Evolutionary conservation across 2,888 invertebrate species (phyloP), one percentile per base, ranked within the genome.

Genomic region (Drosophila rellima): DNA sequence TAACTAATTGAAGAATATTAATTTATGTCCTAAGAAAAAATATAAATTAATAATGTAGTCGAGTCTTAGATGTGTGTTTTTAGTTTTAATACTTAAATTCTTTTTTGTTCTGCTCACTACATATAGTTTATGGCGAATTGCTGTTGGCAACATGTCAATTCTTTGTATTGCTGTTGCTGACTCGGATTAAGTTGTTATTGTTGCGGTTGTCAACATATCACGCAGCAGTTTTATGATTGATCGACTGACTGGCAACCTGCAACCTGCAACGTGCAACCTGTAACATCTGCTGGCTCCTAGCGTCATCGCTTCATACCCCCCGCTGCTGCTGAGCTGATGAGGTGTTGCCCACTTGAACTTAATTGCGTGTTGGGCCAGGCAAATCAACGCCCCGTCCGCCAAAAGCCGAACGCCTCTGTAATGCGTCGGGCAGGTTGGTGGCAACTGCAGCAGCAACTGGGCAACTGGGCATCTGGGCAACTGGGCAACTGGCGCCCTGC

Each of bases 271-370:
- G 5, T 13, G 31, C 29, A 31, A 57, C 37, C 47, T 26, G 40
- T n/a, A 48, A 17, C 42, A 51, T 18, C 52, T 15, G 31, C 51
- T 29, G 23, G n/a, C 35, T 2, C 2, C 47, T 15, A 2, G 35
- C 15, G 3, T 20, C 42, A 26, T 44, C 44, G 20, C 29, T 26
- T 45, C 26, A 5, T 26, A 44, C 13, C 48, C n/a, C 52, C 62
- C 35, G 37, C 45, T 52, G 59, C 64, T 42, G 59, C 64, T 42
- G 37, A 29, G 51, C 15, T 33, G 50, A 15, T 64, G 83, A 80
- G 89, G 83, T 83, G 83, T 83, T 88, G 81, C 74, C 78, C 83
- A 83, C 75, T 85, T 78, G 81, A 73, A 73, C 67, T 88, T 83
- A 83, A 83, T 83, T 88, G 83, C 86, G 83, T 85, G 86, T 82